Percentiles rank a stretch among this genome's conserved stretches.
Evolutionary conservation across 2,113 vertebrate genomes (phyloP).

Genomic region (Anoplopoma fimbria): DNA sequence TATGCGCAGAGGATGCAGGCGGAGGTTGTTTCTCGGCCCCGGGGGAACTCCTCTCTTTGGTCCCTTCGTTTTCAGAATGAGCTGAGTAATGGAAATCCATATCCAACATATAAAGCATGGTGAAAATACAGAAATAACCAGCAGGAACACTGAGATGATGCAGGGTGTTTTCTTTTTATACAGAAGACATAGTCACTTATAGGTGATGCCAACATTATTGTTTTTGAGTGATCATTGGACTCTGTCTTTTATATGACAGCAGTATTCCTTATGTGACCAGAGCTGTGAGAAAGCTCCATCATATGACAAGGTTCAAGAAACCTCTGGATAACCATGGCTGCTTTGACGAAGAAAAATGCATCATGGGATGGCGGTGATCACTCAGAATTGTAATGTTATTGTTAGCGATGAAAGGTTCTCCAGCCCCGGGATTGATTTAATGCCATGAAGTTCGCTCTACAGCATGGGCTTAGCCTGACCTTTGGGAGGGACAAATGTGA

Average conservation of each 20-base stretch:
- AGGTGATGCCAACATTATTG: conserved; percentile 31
- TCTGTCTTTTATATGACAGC: not conserved
- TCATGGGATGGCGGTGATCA: conserved; percentile 42
- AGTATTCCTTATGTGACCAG: conserved; percentile 7
- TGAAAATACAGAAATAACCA: conserved; percentile 13
- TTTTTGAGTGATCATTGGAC: conserved; percentile 26
- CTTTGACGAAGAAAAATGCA: conserved; percentile 38
- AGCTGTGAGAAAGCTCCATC: conserved; percentile 24
- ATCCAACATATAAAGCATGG: conserved; percentile 21
- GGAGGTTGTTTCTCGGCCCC: conserved; percentile 66
- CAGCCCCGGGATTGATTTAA: conserved; percentile 54
- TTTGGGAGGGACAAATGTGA: conserved; percentile 54
- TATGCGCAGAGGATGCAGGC: conserved; percentile 78
- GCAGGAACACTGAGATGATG: conserved; percentile 31
- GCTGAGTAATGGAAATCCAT: conserved; percentile 68
- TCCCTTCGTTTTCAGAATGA: conserved; percentile 40
- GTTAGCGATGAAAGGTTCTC: conserved; percentile 50
- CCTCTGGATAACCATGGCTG: conserved; percentile 5
- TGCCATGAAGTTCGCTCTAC: conserved; percentile 40
- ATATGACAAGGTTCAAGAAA: conserved; percentile 24
- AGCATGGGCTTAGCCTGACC: conserved; percentile 48
- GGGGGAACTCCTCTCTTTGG: conserved; percentile 59
- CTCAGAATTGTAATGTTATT: conserved; percentile 44
- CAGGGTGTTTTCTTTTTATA: conserved; percentile 25
- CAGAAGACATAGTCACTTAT: conserved; percentile 25